These are phyloP conservation scores for Pseudobourletiella spinata DNA, from an alignment of 1,140 invertebrate genomes.

Conservation along the genomic window DNA sequence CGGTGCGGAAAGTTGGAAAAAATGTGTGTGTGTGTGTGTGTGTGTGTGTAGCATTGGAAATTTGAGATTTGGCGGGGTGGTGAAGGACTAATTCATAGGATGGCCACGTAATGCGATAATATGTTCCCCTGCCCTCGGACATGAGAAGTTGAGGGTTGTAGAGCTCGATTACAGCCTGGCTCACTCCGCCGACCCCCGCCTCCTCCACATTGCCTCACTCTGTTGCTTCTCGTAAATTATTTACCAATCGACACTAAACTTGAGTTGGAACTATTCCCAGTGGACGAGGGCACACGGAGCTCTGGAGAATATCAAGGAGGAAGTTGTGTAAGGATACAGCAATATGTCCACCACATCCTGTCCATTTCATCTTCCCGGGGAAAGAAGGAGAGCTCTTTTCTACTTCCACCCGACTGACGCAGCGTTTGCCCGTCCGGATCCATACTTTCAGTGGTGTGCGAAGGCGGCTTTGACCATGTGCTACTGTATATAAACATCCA, in stretches of 20 bases:
- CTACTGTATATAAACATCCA: no score
- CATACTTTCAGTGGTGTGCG: not conserved
- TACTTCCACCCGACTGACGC: not conserved
- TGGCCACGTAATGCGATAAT: not conserved
- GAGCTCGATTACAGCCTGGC: no score
- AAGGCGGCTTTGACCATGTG: not conserved
- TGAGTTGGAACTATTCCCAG: not conserved
- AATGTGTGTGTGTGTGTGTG: no score
- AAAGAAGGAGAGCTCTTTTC: not conserved
- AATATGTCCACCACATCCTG: not conserved
- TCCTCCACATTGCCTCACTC: no score
- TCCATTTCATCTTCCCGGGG: not conserved
- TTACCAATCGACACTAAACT: not conserved
- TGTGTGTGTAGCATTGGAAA: no score
- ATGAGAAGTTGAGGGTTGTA: not conserved
- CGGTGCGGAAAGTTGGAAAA: no score
- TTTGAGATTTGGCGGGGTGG: not conserved
- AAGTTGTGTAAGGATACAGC: not conserved
- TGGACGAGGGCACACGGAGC: not conserved
- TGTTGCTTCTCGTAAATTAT: constrained; percentile 2
- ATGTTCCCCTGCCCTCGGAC: not conserved
- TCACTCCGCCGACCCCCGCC: no score
- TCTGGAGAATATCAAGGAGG: not conserved
- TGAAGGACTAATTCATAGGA: not conserved
- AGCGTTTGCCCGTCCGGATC: not conserved